phyloP scores from a whole-genome alignment of 1,140 invertebrate species.

The Pectinophora gossypiella region DNA sequence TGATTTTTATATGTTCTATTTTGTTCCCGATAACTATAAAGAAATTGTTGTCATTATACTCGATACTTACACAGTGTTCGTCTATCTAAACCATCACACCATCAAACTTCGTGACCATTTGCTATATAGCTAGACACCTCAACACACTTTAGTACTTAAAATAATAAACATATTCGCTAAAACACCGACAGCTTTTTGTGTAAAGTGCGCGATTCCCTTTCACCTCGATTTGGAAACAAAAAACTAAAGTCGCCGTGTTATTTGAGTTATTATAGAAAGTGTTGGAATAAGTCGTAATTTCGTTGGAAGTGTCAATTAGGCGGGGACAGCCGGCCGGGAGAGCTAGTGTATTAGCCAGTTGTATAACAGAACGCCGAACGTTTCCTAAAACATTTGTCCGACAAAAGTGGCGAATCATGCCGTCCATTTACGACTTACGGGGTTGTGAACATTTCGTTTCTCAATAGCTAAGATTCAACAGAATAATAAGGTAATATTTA shows the following conservation, averaged over 20 bases:
- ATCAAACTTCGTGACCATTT: too few relatives aligned
- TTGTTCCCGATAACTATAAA: too few relatives aligned
- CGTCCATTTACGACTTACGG: constrained; percentile 47
- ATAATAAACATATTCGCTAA: too few relatives aligned
- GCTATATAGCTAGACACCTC: too few relatives aligned
- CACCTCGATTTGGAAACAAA: constrained; percentile 34
- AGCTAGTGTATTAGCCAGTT: constrained; percentile 31
- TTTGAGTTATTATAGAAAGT: constrained; percentile 60
- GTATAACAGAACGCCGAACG: constrained; percentile 39
- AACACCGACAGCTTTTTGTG: neutral
- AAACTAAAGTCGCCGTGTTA: constrained; percentile 19
- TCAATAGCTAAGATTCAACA: too few relatives aligned
- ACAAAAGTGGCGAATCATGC: constrained; percentile 66
- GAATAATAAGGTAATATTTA: too few relatives aligned
- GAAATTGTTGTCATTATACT: too few relatives aligned
- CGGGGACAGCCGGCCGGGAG: constrained; percentile 12
- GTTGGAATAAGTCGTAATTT: constrained; percentile 60
- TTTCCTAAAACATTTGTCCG: constrained; percentile 62
- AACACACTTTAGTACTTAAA: too few relatives aligned
- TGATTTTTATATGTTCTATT: too few relatives aligned
- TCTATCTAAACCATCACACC: too few relatives aligned
- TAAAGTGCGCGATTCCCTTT: constrained; percentile 32
- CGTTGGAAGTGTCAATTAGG: constrained; percentile 64
- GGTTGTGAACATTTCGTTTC: constrained; percentile 23
- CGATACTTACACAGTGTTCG: too few relatives aligned